A percentile compares a stretch with the other conserved stretches of the same genome.
Evolutionary conservation across 2,797 vertebrate species (phyloP).

Genomic region (Steatocranus sp.): DNA sequence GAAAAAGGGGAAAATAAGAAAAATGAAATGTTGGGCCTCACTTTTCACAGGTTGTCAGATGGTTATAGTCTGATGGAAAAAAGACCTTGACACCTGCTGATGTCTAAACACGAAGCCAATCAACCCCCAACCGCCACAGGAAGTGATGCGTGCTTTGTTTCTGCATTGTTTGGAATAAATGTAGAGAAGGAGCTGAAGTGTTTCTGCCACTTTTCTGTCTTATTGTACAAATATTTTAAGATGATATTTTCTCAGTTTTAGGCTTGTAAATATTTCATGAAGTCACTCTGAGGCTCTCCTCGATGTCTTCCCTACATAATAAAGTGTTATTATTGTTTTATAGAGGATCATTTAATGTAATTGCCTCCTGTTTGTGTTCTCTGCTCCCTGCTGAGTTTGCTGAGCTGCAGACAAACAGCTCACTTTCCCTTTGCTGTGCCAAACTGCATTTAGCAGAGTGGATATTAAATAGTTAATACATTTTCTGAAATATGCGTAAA

Average conservation of each 20-base stretch:
- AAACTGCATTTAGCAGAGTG: background rate
- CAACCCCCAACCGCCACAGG: background rate
- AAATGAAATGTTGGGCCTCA: fast-evolving
- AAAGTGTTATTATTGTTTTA: background rate
- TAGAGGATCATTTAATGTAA: background rate
- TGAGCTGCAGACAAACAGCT: background rate
- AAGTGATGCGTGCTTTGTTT: background rate
- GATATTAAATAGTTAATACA: background rate
- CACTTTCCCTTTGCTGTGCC: background rate
- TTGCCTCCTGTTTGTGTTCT: background rate
- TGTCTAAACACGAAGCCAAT: background rate
- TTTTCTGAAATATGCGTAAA: background rate
- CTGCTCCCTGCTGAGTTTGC: background rate
- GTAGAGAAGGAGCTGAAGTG: background rate
- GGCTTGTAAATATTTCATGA: background rate
- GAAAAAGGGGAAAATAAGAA: background rate
- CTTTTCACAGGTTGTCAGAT: background rate
- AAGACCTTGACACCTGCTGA: background rate
- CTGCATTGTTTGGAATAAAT: background rate
- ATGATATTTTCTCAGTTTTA: background rate
- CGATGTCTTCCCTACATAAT: background rate
- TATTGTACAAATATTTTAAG: background rate
- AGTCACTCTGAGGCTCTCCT: background rate
- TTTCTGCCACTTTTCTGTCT: background rate
- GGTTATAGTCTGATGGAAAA: background rate